Conservation (phyloP, 2,797 vertebrate species). For the Premnoplex brunnescens region DNA sequence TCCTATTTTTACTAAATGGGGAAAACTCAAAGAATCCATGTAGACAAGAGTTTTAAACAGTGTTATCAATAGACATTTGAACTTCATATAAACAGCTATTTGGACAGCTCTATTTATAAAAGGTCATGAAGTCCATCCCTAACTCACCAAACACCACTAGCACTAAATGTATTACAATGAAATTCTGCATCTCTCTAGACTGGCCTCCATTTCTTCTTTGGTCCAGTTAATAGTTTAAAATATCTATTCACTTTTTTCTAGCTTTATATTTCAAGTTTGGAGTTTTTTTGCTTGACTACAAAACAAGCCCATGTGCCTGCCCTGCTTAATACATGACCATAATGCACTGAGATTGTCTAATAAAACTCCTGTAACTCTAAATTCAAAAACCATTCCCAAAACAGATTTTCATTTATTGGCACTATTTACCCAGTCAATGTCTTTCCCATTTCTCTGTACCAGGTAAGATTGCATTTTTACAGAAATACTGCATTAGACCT, state of each 20-base stretch:
- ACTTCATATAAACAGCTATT: not conserved
- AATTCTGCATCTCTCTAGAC: not conserved
- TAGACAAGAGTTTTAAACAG: not conserved
- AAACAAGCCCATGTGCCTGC: not conserved
- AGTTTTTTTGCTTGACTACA: not conserved
- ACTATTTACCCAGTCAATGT: not conserved
- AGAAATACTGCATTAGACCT: not conserved
- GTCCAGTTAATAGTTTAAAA: not conserved
- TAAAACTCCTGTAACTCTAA: not conserved
- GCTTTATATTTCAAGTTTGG: not conserved
- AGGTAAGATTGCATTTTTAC: not conserved
- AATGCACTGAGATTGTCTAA: not conserved
- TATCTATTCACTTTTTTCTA: not conserved
- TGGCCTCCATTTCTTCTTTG: not conserved
- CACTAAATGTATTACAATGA: not conserved
- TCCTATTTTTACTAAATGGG: not conserved
- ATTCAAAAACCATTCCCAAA: not conserved
- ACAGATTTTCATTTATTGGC: not conserved
- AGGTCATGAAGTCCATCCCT: not conserved
- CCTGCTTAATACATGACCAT: not conserved
- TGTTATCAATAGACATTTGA: rapidly evolving
- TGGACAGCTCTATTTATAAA: not conserved
- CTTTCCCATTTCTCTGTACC: not conserved
- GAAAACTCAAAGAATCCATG: not conserved
- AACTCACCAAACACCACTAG: not conserved